Conservation (phyloP, 1,140 invertebrate genomes). For the Rhizoglyphus robini region DNA sequence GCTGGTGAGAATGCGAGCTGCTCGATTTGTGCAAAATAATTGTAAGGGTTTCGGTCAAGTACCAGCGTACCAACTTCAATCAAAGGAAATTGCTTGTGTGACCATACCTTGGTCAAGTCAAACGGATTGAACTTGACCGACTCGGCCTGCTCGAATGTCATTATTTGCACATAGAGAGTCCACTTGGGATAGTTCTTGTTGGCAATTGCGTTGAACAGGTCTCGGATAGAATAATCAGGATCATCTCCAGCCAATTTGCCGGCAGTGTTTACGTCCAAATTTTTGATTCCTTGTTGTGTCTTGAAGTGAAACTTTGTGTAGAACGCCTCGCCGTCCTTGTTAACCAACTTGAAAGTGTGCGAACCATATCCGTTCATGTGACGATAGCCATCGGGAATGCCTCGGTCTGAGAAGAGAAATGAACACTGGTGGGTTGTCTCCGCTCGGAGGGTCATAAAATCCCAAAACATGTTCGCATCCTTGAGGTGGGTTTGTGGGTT, state of each 20-base stretch:
- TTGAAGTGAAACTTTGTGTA: conserved; percentile 83
- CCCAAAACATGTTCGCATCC: conserved; percentile 88
- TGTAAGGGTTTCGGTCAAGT: conserved; percentile 72
- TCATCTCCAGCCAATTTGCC: conserved; percentile 52
- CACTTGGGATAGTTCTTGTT: conserved; percentile 64
- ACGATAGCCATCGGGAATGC: conserved; percentile 76
- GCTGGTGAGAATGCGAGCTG: conserved; percentile 85
- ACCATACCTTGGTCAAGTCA: conserved; percentile 86
- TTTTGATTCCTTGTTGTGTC: conserved; percentile 78
- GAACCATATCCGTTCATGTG: conserved; percentile 93
- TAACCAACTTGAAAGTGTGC: conserved; percentile 86
- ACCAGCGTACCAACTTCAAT: conserved; percentile 81
- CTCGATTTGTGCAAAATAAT: conserved; percentile 84
- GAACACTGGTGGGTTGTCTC: conserved; percentile 75
- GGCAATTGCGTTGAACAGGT: conserved; percentile 79
- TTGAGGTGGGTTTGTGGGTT: too few species aligned
- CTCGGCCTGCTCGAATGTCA: conserved; percentile 44
- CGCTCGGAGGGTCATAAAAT: conserved; percentile 74
- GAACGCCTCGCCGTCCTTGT: conserved; percentile 56
- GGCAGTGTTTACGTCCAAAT: conserved; percentile 57
- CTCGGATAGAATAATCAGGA: conserved; percentile 71
- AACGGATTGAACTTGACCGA: conserved; percentile 69
- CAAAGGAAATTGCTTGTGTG: conserved; percentile 74
- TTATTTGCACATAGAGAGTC: conserved; percentile 51
- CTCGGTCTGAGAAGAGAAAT: conserved; percentile 76